Evolutionary conservation across 2,888 invertebrate genomes (phyloP), one percentile per base, ranked within the genome.

Genomic region (Mesorhabditis belari): DNA sequence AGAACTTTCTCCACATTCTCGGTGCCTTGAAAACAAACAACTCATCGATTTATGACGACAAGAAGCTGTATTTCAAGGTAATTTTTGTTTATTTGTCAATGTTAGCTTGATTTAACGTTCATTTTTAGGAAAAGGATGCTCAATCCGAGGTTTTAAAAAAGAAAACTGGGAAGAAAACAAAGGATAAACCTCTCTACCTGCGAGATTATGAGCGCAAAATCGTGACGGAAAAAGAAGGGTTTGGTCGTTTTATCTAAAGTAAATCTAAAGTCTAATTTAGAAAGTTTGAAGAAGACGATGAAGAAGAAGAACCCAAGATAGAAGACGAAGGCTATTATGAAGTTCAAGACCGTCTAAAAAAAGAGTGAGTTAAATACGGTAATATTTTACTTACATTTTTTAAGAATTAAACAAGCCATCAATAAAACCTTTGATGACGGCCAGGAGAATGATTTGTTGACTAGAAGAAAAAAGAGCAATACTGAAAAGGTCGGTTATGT

Each of bases 21-120:
- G 86, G 92, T 0, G 87, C 88, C 57, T 82, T 96, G 53, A 94
- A 93, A 81, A 89, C 87, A 53, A 90, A 90, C 80, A 90, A 94
- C 84, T 91, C 93, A 0, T 86, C 86, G 71, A 92, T 94, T 67
- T 95, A 95, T 82, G 88, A 93, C 79, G 86, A 88, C 49, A 85
- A 86, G 58, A 86, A 26, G 23, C 59, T 53, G 59, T 63, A 23
- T 26, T 44, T 25, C n/a, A 5, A 29, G 23, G 23, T 28, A 29
- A 5, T 27, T n/a, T n/a, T n/a, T n/a, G n/a, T n/a, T n/a, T n/a
- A n/a, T n/a, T n/a, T n/a, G n/a, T n/a, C n/a, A n/a, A n/a, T n/a
- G n/a, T n/a, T n/a, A n/a, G n/a, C n/a, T n/a, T n/a, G n/a, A n/a
- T n/a, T n/a, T 63, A 65, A 55, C 12, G 55, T 0, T 56, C 60